Base-by-base conservation (phyloP, 1,140 invertebrate genomes). In the Harpegnathos saltator region DNA sequence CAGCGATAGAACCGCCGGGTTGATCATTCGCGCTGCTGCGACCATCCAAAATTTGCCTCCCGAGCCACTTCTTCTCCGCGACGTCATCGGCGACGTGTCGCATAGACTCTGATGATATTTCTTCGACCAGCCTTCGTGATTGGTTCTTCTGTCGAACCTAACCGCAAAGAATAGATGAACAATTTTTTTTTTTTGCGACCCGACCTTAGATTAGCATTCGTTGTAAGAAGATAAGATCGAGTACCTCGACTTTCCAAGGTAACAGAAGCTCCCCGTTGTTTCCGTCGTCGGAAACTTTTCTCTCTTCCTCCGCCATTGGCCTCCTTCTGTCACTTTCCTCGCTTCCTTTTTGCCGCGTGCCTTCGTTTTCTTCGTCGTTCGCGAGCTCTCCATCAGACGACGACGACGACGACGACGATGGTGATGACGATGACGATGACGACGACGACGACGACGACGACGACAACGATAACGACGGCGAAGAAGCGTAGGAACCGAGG, bases 281-380 rank as follows among this genome's bases (percentile, higher is more conserved):
- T 74, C 54, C 74, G 71, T 73, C 15, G 71, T 73, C 15, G 71
- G 54, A 52, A 44, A 83, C 72, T 85, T 86, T 86, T 86, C 85
- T 89, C 86, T 66, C 78, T 59, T 88, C 73, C 82, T 88, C 86
- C 86, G 84, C 85, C 85, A 66, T 59, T 74, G 75, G 82, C 73
- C 68, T 74, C 38, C 75, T 80, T 83, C 75, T 88, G 82, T 89
- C 90, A 87, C 87, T 91, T 91, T 91, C 85, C 75, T 87, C 83
- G 68, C 62, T 77, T 74, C 84, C 85, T 88, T 91, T 89, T 87
- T 89, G 78, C 58, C 44, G 68, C 24, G n/a, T 22, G 26, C 26
- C 61, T n/a, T 85, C 80, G 38, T 87, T 65, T 65, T 85, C 84
- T 89, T 82, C 78, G 24, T 82, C 56, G 74, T 66, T 48, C 71